Evolutionary conservation across 2,888 invertebrate species (phyloP).

Genomic region (Doris montereyensis): DNA sequence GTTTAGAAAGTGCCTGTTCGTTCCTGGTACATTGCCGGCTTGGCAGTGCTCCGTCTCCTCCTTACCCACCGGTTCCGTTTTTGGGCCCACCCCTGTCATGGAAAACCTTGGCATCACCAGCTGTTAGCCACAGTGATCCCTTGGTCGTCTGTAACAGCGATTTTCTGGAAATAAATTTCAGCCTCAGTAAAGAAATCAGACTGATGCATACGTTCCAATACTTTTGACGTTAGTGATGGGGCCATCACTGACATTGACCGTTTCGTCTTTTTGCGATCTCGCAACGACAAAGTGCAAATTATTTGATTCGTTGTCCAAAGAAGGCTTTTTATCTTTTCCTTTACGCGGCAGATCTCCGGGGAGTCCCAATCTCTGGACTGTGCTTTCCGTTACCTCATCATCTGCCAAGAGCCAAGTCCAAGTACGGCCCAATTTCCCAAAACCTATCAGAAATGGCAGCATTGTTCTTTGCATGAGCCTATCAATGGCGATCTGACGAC

Average conservation of each 20-base stretch:
- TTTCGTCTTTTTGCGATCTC: slow-evolving; percentile 65
- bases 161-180: slow-evolving; percentile 65
- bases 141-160: slow-evolving; percentile 63
- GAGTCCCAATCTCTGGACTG: slow-evolving; percentile 59
- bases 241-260: slow-evolving; percentile 64
- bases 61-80: slow-evolving; percentile 66
- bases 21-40: slow-evolving; percentile 67
- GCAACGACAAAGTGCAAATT: slow-evolving; percentile 65
- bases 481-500: slow-evolving; percentile 66
- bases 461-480: slow-evolving; percentile 68
- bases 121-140: slow-evolving; percentile 60
- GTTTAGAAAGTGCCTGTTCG: slow-evolving; percentile 69
- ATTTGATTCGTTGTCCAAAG: slow-evolving; percentile 68
- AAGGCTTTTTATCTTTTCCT: slow-evolving; percentile 70
- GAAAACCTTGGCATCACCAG: slow-evolving; percentile 57
- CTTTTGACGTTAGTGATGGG: slow-evolving; percentile 60
- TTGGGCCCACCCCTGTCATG: slow-evolving; percentile 66
- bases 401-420: slow-evolving; percentile 66
- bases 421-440: slow-evolving; percentile 62
- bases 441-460: slow-evolving; percentile 66
- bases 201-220: slow-evolving; percentile 68
- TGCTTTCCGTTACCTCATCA: slow-evolving; percentile 66
- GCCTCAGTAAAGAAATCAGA: slow-evolving; percentile 59
- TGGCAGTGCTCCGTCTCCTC: slow-evolving; percentile 56
- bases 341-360: slow-evolving; percentile 57